Evolutionary conservation across 2,797 vertebrate species (phyloP).

Genomic region (Knipowitschia caucasica): DNA sequence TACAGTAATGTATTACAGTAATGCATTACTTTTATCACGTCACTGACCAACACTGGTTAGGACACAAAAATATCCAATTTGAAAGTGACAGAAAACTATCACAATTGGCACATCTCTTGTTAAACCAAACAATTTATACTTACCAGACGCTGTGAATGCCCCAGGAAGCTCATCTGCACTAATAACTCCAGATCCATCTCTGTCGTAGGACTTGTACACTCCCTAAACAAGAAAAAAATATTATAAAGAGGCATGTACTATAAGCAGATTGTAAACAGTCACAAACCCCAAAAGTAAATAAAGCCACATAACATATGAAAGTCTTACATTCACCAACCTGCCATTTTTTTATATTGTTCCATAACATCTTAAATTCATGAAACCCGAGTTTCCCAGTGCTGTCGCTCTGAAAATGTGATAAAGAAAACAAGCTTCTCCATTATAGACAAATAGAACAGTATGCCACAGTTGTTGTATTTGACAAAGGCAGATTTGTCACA

Average conservation of each 20-base stretch:
- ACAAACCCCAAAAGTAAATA: constrained; percentile 6
- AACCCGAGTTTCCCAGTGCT: constrained; percentile 92
- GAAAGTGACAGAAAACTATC: not conserved
- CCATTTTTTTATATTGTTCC: constrained; percentile 95
- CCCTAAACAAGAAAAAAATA: constrained; percentile 34
- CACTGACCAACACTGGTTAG: no score
- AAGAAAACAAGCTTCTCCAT: constrained; percentile 48
- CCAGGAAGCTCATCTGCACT: constrained; percentile 77
- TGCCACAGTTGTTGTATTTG: constrained; percentile 21
- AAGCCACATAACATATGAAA: not conserved
- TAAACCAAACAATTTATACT: constrained; percentile 14
- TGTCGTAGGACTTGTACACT: constrained; percentile 73
- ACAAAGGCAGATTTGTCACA: not conserved
- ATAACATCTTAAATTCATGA: constrained; percentile 93
- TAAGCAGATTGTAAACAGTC: not conserved
- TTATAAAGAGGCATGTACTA: not conserved
- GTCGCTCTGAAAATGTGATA: constrained; percentile 77
- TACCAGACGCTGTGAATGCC: constrained; percentile 84
- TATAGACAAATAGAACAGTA: constrained; percentile 13
- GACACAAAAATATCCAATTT: not conserved
- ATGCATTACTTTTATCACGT: no score
- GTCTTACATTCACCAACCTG: constrained; percentile 73
- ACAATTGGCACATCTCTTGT: not conserved
- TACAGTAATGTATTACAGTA: no score
- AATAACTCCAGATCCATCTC: constrained; percentile 69